Percentiles rank a stretch among this genome's conserved stretches.
Evolutionary conservation across 2,888 invertebrate genomes (phyloP).

Genomic region (Oscheius onirici): DNA sequence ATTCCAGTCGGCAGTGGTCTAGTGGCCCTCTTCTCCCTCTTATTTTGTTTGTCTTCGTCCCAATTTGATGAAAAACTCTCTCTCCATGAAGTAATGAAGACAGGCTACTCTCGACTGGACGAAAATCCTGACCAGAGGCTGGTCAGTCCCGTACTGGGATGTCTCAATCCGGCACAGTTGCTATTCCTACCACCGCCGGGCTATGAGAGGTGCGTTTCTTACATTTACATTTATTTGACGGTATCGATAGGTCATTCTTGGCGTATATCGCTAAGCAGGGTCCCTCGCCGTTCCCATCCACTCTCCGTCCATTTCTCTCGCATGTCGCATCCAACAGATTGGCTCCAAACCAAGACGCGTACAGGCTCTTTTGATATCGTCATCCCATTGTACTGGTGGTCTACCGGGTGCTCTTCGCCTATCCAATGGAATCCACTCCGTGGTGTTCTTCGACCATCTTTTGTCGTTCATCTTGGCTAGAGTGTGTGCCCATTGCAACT

Average conservation of each 20-base stretch:
- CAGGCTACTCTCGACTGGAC: slow-evolving; percentile 7
- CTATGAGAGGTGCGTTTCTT: slow-evolving; percentile 22
- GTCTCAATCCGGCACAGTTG: slow-evolving; percentile 28
- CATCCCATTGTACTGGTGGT: too few relatives aligned
- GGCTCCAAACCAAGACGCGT: too few relatives aligned
- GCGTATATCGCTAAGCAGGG: too few relatives aligned
- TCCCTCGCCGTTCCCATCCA: too few relatives aligned
- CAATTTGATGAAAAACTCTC: neutral
- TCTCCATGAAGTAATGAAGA: neutral
- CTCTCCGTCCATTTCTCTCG: too few relatives aligned
- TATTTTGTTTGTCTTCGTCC: slow-evolving; percentile 19
- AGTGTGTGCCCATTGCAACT: too few relatives aligned
- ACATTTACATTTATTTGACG: neutral
- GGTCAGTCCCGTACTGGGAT: slow-evolving; percentile 14
- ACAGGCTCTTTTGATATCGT: too few relatives aligned
- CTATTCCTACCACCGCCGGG: slow-evolving; percentile 29
- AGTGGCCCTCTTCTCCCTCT: neutral
- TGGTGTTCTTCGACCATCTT: too few relatives aligned
- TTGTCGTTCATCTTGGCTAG: too few relatives aligned
- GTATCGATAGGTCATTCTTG: neutral
- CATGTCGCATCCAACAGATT: too few relatives aligned
- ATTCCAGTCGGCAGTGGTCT: slow-evolving; percentile 5
- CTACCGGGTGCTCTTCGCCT: too few relatives aligned
- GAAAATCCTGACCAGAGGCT: neutral
- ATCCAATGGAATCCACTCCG: too few relatives aligned